Evolutionary conservation across 2,797 vertebrate species (phyloP).

Genomic region (Syngnathus acus): DNA sequence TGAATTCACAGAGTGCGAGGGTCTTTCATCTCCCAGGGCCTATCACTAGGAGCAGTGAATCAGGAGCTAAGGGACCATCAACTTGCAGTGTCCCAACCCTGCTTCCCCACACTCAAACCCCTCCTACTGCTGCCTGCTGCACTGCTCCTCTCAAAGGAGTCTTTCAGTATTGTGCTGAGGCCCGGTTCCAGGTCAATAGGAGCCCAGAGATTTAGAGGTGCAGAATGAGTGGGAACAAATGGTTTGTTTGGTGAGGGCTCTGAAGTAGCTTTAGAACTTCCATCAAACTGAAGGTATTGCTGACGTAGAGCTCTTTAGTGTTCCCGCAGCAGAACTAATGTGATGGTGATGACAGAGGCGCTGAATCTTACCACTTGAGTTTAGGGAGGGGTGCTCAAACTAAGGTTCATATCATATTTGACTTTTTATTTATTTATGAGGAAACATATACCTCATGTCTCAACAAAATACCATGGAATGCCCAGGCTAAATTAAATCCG

Average conservation of each 20-base stretch:
- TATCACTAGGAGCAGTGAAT: slow-evolving; percentile 64
- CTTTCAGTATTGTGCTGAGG: slow-evolving; percentile 68
- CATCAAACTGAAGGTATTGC: slow-evolving; percentile 40
- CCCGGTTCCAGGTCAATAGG: slow-evolving; percentile 63
- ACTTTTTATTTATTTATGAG: slow-evolving; percentile 29
- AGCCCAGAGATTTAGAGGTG: slow-evolving; percentile 60
- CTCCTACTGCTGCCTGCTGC: slow-evolving; percentile 37
- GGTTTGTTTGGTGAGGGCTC: slow-evolving; percentile 63
- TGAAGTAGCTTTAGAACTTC: slow-evolving; percentile 57
- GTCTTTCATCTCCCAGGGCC: slow-evolving; percentile 64
- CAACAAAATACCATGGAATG: slow-evolving; percentile 63
- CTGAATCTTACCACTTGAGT: slow-evolving; percentile 23
- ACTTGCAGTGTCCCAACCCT: slow-evolving; percentile 31
- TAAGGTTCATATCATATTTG: slow-evolving; percentile 34
- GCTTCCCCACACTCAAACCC: slow-evolving; percentile 37
- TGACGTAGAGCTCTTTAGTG: slow-evolving; percentile 40
- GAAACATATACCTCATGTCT: slow-evolving; percentile 38
- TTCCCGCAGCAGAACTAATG: slow-evolving; percentile 43
- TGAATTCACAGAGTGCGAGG: slow-evolving; percentile 55
- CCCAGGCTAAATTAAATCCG: slow-evolving; percentile 56
- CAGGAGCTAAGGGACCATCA: slow-evolving; percentile 61
- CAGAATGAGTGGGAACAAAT: slow-evolving; percentile 63
- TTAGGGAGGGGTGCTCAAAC: slow-evolving; percentile 18
- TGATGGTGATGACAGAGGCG: slow-evolving; percentile 38
- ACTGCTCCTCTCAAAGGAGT: slow-evolving; percentile 61